Base-by-base conservation (phyloP, 2,797 vertebrate genomes). In the Rhodeus uyekii region DNA sequence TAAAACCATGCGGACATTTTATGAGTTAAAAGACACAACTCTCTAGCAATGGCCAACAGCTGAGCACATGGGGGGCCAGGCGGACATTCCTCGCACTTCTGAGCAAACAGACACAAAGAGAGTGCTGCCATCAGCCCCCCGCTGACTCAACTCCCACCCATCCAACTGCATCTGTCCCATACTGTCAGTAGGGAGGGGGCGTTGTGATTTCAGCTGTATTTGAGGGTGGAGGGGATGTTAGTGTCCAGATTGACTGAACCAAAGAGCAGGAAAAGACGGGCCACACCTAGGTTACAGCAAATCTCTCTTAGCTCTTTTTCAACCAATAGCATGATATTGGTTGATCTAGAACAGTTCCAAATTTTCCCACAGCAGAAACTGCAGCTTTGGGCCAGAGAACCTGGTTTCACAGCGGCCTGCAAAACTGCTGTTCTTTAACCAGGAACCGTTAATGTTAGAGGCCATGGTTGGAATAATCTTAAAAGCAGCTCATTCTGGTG, bases 71-170 rank as follows among this genome's bases (percentile, higher is more conserved):
- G 87, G 90, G 76, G 86, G 67, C 24, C 87, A 83, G 88, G 78
- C 75, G 85, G 90, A 92, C 86, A 94, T 93, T 94, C 93, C 92
- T 88, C 85, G 88, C 16, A 78, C 83, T 85, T 87, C 85, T 32
- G 12, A 89, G 89, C 80, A 83, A 87, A 85, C 89, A 75, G 79
- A 81, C 81, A 94, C 92, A 94, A 94, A 87, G 87, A 83, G 85
- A 91, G 32, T 68, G 71, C 91, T 91, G 90, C 87, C 32, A 90
- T 94, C 91, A 93, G 92, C 90, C 84, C 63, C 79, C 78, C 53
- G 18, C 68, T 63, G 76, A 78, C 67, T 71, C 73, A 84, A 81
- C 75, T 75, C 82, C 83, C 83, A 72, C 48, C 32, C 39, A 46
- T n/a, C 77, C 68, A 68, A 58, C 18, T 7, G 69, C 65, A 64